These are phyloP conservation scores for Oeneis ivallda DNA, from an alignment of 2,888 invertebrate genomes.

Conservation along the genomic window DNA sequence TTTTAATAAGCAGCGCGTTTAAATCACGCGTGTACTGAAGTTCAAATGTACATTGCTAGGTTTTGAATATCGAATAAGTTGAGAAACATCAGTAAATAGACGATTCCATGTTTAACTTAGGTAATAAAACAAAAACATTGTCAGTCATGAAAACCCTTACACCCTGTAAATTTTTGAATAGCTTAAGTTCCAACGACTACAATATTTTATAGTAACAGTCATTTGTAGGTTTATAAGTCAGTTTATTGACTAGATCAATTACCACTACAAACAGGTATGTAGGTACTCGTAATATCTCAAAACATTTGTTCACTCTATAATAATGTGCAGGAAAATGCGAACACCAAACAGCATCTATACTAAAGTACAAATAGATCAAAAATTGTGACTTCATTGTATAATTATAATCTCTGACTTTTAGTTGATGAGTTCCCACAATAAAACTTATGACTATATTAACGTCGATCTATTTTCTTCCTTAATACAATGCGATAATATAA, in stretches of 20 bases:
- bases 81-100: no score
- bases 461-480: not conserved
- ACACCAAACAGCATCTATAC: constrained; percentile 12
- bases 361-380: not conserved
- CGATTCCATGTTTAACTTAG: no score
- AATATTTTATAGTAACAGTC: not conserved
- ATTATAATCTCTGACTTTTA: not conserved
- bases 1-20: no score
- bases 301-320: constrained; percentile 22
- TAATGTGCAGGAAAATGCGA: constrained; percentile 22
- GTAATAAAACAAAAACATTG: not conserved
- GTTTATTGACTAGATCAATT: constrained; percentile 25
- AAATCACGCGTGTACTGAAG: no score
- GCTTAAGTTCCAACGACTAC: not conserved
- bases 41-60: no score
- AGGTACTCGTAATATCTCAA: not conserved
- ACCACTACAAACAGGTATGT: constrained; percentile 10
- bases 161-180: not conserved
- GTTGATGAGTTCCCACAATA: not conserved
- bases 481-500: not conserved
- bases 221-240: not conserved
- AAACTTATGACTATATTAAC: not conserved
- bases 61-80: no score
- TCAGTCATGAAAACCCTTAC: no score
- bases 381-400: constrained; percentile 6